A percentile compares a stretch with the other conserved stretches of the same genome.
Conservation (phyloP, 2,888 invertebrate genomes). For the Heliconius erato region DNA sequence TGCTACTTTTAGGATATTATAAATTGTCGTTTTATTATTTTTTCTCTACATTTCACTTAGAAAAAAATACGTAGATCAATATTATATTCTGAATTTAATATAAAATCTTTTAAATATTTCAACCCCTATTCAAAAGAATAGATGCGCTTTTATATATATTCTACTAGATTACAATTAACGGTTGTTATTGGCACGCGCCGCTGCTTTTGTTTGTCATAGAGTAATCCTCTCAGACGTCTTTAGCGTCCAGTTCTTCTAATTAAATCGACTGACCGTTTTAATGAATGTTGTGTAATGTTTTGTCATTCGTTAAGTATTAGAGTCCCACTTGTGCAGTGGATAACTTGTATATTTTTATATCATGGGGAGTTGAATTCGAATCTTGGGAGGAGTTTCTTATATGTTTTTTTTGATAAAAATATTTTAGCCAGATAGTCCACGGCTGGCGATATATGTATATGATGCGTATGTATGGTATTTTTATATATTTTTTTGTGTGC, state of each 20-base stretch:
- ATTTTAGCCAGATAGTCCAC: no score
- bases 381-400: no score
- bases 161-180: constrained; percentile 11
- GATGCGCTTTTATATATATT: constrained; percentile 2
- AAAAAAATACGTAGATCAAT: no score
- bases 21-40: no score
- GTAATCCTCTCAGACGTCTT: constrained; percentile 39
- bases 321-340: background rate
- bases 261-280: constrained; percentile 37
- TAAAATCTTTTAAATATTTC: background rate
- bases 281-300: constrained; percentile 30
- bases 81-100: background rate
- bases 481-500: no score
- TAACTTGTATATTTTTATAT: background rate
- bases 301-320: background rate
- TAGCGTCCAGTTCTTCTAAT: constrained; percentile 41
- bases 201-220: constrained; percentile 27
- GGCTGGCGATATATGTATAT: no score
- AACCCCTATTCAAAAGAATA: background rate
- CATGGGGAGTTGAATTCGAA: no score
- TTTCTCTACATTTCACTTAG: no score
- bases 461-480: no score
- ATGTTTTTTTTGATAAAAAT: no score
- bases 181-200: constrained; percentile 28
- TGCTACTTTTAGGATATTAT: no score